Conservation (phyloP, 2,888 invertebrate genomes). For the Hemithea aestivaria region DNA sequence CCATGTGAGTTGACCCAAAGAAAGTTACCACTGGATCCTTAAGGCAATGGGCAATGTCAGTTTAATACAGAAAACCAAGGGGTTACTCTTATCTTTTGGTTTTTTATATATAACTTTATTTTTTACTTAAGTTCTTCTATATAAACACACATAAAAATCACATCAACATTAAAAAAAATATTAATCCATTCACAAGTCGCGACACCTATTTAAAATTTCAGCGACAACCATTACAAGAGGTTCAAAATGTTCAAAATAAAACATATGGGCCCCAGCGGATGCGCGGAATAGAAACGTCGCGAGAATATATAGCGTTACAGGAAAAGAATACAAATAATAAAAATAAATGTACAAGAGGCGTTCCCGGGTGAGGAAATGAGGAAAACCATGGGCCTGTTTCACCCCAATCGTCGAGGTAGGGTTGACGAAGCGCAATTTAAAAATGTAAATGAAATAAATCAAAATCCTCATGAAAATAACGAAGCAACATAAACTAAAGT, state of each 20-base stretch:
- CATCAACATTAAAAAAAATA: slow-evolving; percentile 1
- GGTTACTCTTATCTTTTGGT: too few relatives aligned
- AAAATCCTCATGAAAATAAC: too few relatives aligned
- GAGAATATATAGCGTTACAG: slow-evolving; percentile 67
- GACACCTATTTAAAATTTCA: slow-evolving; percentile 29
- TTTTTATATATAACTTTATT: too few relatives aligned
- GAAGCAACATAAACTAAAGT: too few relatives aligned
- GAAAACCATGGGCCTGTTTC: slow-evolving; percentile 63
- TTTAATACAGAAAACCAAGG: too few relatives aligned
- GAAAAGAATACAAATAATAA: slow-evolving; percentile 76
- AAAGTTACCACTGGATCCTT: too few relatives aligned
- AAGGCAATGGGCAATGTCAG: too few relatives aligned
- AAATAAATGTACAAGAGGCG: slow-evolving; percentile 66
- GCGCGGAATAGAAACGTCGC: slow-evolving; percentile 53
- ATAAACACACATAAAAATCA: too few relatives aligned
- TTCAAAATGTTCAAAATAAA: slow-evolving; percentile 32
- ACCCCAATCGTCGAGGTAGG: slow-evolving; percentile 43
- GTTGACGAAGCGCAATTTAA: slow-evolving; percentile 24
- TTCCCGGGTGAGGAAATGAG: slow-evolving; percentile 63
- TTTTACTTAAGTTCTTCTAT: too few relatives aligned
- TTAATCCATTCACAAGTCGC: slow-evolving; percentile 24
- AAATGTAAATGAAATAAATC: background rate
- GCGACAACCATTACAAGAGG: slow-evolving; percentile 24
- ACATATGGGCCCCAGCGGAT: slow-evolving; percentile 33
- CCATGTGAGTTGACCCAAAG: too few relatives aligned